Conservation (phyloP, 1,140 invertebrate species). For the Drosophila lacertosa region DNA sequence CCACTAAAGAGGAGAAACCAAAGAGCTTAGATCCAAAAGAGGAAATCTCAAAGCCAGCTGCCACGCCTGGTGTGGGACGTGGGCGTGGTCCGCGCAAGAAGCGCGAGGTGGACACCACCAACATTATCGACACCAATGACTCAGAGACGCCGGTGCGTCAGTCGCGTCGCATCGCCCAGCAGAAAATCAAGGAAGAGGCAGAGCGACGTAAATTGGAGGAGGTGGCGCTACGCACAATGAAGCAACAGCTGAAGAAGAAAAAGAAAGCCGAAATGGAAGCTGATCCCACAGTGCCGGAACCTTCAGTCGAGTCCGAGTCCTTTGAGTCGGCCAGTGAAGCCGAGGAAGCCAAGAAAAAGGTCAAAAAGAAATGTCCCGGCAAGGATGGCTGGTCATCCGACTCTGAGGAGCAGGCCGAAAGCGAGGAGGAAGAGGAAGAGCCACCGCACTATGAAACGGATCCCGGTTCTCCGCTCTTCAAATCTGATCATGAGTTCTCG, state of each 20-base stretch:
- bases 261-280: conserved; percentile 84
- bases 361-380: conserved; percentile 87
- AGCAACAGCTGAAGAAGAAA: conserved; percentile 87
- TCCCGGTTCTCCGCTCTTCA: conserved; percentile 87
- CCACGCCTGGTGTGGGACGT: conserved; percentile 49
- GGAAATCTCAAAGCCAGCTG: conserved; percentile 7
- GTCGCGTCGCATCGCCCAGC: conserved; percentile 92
- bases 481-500: conserved; percentile 96
- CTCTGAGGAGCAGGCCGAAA: conserved; percentile 86
- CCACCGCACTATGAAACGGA: conserved; percentile 86
- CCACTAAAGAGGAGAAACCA: conserved; percentile 18
- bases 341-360: conserved; percentile 85
- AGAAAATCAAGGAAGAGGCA: conserved; percentile 93
- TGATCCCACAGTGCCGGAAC: conserved; percentile 79
- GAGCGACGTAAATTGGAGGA: conserved; percentile 90
- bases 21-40: conserved; percentile 15
- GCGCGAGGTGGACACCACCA: conserved; percentile 85
- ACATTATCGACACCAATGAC: conserved; percentile 71
- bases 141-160: conserved; percentile 87
- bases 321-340: conserved; percentile 83
- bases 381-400: conserved; percentile 89
- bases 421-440: conserved; percentile 86
- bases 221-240: conserved; percentile 86
- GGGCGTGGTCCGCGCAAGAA: conserved; percentile 84
- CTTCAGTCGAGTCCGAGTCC: conserved; percentile 84